Evolutionary conservation across 2,888 invertebrate species (phyloP).

Genomic region (Rhamnusium bicolor): DNA sequence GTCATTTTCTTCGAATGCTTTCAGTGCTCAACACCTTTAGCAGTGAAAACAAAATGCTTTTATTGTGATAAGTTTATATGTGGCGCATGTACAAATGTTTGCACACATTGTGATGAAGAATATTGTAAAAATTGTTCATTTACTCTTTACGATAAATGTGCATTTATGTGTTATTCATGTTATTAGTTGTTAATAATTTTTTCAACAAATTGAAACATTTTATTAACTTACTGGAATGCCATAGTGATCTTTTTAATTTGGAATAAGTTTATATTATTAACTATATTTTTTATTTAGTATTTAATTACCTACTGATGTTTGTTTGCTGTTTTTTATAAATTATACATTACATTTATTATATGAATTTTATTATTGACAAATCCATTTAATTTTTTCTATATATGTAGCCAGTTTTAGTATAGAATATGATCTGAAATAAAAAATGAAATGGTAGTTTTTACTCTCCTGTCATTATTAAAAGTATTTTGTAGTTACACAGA

Average conservation of each 20-base stretch:
- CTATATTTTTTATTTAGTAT: background rate
- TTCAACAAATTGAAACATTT: too few relatives aligned
- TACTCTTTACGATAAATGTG: slow-evolving; percentile 38
- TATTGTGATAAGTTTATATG: slow-evolving; percentile 49
- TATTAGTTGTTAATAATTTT: slow-evolving; percentile 43
- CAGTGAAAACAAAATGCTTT: slow-evolving; percentile 41
- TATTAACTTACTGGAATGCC: too few relatives aligned
- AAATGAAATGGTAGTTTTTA: too few relatives aligned
- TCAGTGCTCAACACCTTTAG: slow-evolving; percentile 37
- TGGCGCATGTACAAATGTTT: slow-evolving; percentile 38
- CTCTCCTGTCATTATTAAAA: too few relatives aligned
- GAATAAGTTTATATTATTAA: background rate
- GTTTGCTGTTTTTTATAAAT: too few relatives aligned
- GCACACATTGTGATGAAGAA: slow-evolving; percentile 44
- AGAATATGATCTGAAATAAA: too few relatives aligned
- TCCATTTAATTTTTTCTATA: too few relatives aligned
- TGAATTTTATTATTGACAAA: too few relatives aligned
- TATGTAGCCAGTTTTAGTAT: too few relatives aligned
- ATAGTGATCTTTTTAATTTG: background rate
- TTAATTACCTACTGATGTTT: too few relatives aligned
- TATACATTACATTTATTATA: too few relatives aligned
- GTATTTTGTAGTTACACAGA: too few relatives aligned
- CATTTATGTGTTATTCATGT: slow-evolving; percentile 48
- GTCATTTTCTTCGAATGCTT: slow-evolving; percentile 21
- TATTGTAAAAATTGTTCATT: slow-evolving; percentile 52